Evolutionary conservation across 2,797 vertebrate species (phyloP).

Genomic region (Enteromius mattozi): DNA sequence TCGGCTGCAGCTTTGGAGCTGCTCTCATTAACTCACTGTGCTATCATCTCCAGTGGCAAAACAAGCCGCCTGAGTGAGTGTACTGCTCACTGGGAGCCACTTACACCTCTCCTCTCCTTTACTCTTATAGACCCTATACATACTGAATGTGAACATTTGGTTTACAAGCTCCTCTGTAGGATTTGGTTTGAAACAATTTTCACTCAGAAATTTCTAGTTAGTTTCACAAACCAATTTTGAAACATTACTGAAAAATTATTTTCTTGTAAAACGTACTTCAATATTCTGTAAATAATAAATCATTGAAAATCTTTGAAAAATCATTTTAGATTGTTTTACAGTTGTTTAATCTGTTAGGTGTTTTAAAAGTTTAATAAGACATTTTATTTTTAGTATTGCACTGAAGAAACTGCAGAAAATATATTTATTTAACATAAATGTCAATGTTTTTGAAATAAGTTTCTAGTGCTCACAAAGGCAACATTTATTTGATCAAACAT

Average conservation of each 20-base stretch:
- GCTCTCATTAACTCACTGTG: slow-evolving; percentile 60
- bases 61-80: slow-evolving; percentile 37
- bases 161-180: neutral
- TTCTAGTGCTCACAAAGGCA: neutral
- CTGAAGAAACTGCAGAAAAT: neutral
- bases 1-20: slow-evolving; percentile 47
- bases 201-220: neutral
- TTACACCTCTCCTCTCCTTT: slow-evolving; percentile 32
- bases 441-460: neutral
- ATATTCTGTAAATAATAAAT: neutral
- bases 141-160: neutral
- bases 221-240: neutral
- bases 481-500: neutral
- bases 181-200: neutral
- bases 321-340: neutral
- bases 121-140: neutral
- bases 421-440: neutral
- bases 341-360: neutral
- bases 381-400: neutral
- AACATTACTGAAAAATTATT: neutral
- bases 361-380: neutral
- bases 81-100: slow-evolving; percentile 32
- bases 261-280: neutral
- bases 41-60: slow-evolving; percentile 54
- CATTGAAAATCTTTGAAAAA: too few species aligned